Evolutionary conservation across 2,113 vertebrate genomes (phyloP), one percentile per base, ranked within the genome.

Genomic region (Ammodytes marinus): DNA sequence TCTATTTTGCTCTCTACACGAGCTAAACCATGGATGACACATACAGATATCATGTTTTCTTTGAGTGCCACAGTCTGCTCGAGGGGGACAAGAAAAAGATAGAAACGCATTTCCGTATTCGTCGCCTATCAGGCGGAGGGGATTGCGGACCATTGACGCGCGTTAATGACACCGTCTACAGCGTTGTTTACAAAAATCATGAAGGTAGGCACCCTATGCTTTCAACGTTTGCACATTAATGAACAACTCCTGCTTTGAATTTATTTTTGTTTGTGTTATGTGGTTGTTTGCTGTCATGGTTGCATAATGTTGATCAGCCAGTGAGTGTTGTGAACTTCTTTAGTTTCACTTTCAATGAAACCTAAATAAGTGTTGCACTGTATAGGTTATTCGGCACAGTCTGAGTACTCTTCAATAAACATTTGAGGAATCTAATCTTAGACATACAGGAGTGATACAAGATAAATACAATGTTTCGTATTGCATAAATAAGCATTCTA

Each of bases 121-220:
- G 13, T 0, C 82, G 86, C 35, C 82, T 2, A 60, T 93, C 91
- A 0, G 76, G 77, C 1, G 91, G 91, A 35, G 87, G 90, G 3
- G 86, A 88, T 0, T 90, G 90, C 43, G 55, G 86, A 11, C 12
- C 2, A 0, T 4, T 91, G 60, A 65, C 10, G 0, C 55, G 2
- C 0, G 57, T 58, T 15, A 2, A 5, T 0, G 17, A 17, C 0
- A 14, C 45, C 0, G 0, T 71, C 13, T 91, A 82, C 71, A 65
- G 43, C 1, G 46, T 91, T 0, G 10, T 46, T 4, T 93, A 89
- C 59, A 64, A 1, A 57, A 0, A 65, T 8, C 14, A 57, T 13
- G 40, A 8, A 67, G 87, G 91, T 93, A 57, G 0, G 52, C 27
- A 27, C 27, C 27, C 27, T 27, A 27, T 53, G 37, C 17, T 7